Percentiles rank a stretch among this genome's conserved stretches.
Conservation (phyloP, 2,113 vertebrate genomes). For the Baryphthengus martii region DNA sequence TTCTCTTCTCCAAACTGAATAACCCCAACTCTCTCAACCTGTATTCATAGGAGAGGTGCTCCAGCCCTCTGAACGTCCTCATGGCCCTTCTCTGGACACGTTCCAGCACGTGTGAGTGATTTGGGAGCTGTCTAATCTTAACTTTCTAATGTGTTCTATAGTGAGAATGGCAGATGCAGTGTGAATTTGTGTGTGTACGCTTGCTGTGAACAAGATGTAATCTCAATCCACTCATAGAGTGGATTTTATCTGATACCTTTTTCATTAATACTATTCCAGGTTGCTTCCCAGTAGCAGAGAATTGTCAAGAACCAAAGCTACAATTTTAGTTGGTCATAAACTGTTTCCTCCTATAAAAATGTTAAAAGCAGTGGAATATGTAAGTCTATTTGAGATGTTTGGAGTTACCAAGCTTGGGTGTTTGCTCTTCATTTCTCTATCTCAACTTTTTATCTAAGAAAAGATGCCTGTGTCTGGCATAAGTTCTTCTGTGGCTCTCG, state of each 20-base stretch:
- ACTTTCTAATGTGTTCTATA: not conserved
- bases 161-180: not conserved
- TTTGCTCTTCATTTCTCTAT: not conserved
- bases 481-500: not conserved
- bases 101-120: no score
- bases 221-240: not conserved
- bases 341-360: not conserved
- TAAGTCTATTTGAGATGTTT: not conserved
- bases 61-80: no score
- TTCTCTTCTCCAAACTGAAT: no score
- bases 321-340: not conserved
- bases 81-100: no score
- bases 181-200: not conserved
- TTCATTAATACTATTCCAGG: not conserved
- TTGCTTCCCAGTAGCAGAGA: not conserved
- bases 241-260: not conserved
- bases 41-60: no score
- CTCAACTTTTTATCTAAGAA: not conserved
- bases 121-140: not conserved
- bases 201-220: not conserved
- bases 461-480: not conserved
- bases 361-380: not conserved
- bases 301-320: not conserved
- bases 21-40: no score
- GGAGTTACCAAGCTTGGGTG: not conserved